Evolutionary conservation across 1,140 invertebrate genomes (phyloP), one percentile per base, ranked within the genome.

Genomic region (Aphelenchoides fujianensis): DNA sequence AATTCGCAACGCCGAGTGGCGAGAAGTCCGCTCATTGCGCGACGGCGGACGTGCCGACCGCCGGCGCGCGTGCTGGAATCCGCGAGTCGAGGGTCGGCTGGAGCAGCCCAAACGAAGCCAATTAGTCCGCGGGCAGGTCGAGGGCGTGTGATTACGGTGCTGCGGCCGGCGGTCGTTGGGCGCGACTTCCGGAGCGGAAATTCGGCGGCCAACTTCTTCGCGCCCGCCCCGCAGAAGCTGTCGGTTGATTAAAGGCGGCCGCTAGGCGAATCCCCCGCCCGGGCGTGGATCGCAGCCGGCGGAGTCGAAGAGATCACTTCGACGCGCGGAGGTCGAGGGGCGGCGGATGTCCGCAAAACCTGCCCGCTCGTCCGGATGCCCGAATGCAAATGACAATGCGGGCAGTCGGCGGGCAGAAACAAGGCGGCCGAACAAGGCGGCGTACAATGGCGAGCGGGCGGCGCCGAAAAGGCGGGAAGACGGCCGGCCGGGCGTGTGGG

Each of bases 121-220:
- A 59, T 59, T 59, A 59, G 55, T 59, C 34, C 27, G 12, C 23
- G 41, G 41, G n/a, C n/a, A n/a, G n/a, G n/a, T n/a, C n/a, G n/a
- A n/a, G 41, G 41, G 23, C 12, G 12, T 48, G 12, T 48, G 41
- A 48, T 48, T 48, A 48, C 41, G 41, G 23, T 48, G 12, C 41
- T 16, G 41, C 41, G 5, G 55, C 19, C 55, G 55, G 5, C 23
- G 55, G 55, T 7, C n/a, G n/a, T n/a, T n/a, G n/a, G n/a, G n/a
- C n/a, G 23, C 55, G 34, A 23, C 19, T 59, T 59, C 5, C 19
- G 55, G 5, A 19, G 55, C 55, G 19, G 55, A 59, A 59, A 59
- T 5, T 59, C 19, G 19, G 55, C 5, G 7, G n/a, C n/a, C n/a
- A n/a, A n/a, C n/a, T n/a, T n/a, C n/a, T 5, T 59, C 34, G 55